These are phyloP conservation scores for Dioctria rufipes DNA, from an alignment of 2,888 invertebrate species.

Conservation along the genomic window DNA sequence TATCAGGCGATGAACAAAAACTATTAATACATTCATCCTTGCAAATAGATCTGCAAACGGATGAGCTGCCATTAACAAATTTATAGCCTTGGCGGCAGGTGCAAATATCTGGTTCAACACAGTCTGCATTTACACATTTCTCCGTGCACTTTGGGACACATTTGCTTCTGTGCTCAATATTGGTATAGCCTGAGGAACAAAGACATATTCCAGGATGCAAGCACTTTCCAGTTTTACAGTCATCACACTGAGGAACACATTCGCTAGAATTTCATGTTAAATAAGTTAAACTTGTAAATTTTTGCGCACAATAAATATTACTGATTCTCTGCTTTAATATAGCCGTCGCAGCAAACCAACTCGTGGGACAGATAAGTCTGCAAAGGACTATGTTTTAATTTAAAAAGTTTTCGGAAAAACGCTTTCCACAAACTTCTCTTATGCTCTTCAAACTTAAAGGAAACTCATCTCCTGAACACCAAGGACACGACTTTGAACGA, in stretches of 20 bases:
- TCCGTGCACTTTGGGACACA: slow-evolving; percentile 67
- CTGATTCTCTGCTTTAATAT: slow-evolving; percentile 62
- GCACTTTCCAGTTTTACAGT: slow-evolving; percentile 21
- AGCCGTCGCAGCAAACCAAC: slow-evolving; percentile 82
- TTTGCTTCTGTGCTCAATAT: slow-evolving; percentile 73
- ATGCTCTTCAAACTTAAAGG: slow-evolving; percentile 6
- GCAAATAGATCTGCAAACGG: slow-evolving; percentile 68
- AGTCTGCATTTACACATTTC: slow-evolving; percentile 63
- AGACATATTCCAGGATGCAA: slow-evolving; percentile 26
- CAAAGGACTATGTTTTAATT: not conserved
- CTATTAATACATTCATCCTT: slow-evolving; percentile 66
- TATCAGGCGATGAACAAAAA: slow-evolving; percentile 66
- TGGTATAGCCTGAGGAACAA: slow-evolving; percentile 6
- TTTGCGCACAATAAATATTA: not conserved
- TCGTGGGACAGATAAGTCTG: slow-evolving; percentile 32
- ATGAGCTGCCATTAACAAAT: not conserved
- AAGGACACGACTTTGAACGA: slow-evolving; percentile 1
- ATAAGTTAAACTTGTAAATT: not conserved
- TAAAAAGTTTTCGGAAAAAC: too few species aligned
- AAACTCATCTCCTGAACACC: slow-evolving; percentile 30
- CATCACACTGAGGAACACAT: slow-evolving; percentile 21
- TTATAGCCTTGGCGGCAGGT: slow-evolving; percentile 71
- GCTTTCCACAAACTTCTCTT: slow-evolving; percentile 9
- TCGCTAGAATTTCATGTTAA: not conserved
- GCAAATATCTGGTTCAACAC: slow-evolving; percentile 72